phyloP scores from a whole-genome alignment of 1,140 invertebrate species.

The Drosophila dunni region DNA sequence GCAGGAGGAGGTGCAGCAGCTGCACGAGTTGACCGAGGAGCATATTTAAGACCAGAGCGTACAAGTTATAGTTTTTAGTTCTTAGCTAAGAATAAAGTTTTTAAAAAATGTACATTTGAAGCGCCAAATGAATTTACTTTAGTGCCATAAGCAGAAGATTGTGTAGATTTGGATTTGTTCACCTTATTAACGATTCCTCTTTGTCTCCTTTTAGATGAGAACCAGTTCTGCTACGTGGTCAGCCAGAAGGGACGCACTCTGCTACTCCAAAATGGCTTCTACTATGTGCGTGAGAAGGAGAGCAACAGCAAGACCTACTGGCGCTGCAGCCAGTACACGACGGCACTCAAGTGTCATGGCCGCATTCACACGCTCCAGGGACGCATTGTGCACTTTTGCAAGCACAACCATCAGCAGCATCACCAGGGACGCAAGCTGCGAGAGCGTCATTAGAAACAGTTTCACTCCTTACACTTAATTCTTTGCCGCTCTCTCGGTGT shows the following conservation, averaged over 20 bases:
- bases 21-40: constrained; percentile 62
- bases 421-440: constrained; percentile 32
- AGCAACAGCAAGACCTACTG: constrained; percentile 75
- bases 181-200: not conserved
- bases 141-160: too few species aligned
- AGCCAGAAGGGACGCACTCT: constrained; percentile 79
- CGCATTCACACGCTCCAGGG: constrained; percentile 68
- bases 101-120: constrained; percentile 35
- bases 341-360: constrained; percentile 68
- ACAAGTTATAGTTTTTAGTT: constrained; percentile 36
- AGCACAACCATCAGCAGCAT: constrained; percentile 65
- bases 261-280: constrained; percentile 58
- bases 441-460: not conserved
- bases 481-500: too few species aligned
- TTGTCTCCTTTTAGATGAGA: constrained; percentile 19
- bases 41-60: constrained; percentile 37
- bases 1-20: constrained; percentile 63
- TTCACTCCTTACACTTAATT: not conserved
- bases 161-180: too few species aligned
- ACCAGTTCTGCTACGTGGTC: constrained; percentile 54
- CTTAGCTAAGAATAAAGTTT: constrained; percentile 54
- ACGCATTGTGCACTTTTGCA: constrained; percentile 59
- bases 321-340: constrained; percentile 82
- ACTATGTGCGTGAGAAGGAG: constrained; percentile 76
- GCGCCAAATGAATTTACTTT: too few species aligned